Evolutionary conservation across 92 coral and sea anemone genomes (phyloP), one percentile per base, ranked within the genome.

Genomic region (Umimayanthus chanpuru): DNA sequence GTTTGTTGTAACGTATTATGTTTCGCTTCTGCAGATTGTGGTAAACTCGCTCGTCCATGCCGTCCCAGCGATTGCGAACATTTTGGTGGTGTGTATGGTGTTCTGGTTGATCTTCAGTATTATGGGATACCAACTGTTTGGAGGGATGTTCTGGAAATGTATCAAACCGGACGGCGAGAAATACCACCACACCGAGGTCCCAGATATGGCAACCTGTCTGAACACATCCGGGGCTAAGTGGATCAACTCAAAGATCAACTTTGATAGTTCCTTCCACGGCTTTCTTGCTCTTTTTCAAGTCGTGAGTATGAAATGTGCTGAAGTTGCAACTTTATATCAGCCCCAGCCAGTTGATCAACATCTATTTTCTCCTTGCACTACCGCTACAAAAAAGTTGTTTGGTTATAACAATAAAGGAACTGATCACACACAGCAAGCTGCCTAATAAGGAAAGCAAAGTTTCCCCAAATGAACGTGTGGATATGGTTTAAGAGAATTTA

Each of bases 71-170:
- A 97, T 97, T 71, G 98, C 95, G n/a, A 97, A 97, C 61, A 98
- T 97, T 39, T 86, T 97, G 84, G 92, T 97, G 9, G 99, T 97
- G 18, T 97, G 99, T 68, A 92, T 97, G 88, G 95, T 97, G 72
- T 97, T 97, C 88, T 97, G 99, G 99, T 88, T 97, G n/a, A 97
- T 97, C 91, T 97, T 97, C 86, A 92, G 97, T 68, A 97, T 97
- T 70, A 96, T 97, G 90, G 99, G 99, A 43, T 97, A 90, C 70
- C 99, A 97, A 91, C 90, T 97, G 85, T 97, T 97, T 78, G 94
- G 93, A 73, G 99, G 99, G 12, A 97, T 91, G 90, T 97, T 97
- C 84, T 93, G 72, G 88, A 92, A 88, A 55, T 97, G 99, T 55
- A 79, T 92, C 53, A 73, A 90, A 23, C 16, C 20, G 8, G 58